phyloP scores from a whole-genome alignment of 53 echinoderm and acorn worm species.

The Echinometra lucunter region DNA sequence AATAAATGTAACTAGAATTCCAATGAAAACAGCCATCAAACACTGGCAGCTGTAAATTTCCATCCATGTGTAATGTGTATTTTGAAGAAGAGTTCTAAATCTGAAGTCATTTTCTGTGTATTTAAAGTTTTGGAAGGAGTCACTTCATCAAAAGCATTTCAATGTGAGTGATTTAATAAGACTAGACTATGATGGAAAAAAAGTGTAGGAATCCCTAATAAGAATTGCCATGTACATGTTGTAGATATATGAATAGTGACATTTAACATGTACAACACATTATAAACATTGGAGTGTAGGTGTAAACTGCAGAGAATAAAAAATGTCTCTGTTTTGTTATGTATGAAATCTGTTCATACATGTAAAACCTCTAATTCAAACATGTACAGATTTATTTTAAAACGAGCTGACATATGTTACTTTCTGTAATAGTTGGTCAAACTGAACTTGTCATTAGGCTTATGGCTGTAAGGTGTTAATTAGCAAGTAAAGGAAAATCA shows the following conservation, averaged over 20 bases:
- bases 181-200: too few species aligned
- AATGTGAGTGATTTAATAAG: too few species aligned
- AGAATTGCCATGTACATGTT: too few species aligned
- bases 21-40: not conserved
- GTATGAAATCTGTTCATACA: too few species aligned
- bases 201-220: too few species aligned
- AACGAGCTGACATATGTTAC: not conserved
- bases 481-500: not conserved
- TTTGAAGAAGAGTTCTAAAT: not conserved
- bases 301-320: too few species aligned
- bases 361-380: too few species aligned
- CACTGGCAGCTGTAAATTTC: not conserved
- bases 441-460: not conserved
- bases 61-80: not conserved
- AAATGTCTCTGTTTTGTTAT: too few species aligned
- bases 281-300: too few species aligned
- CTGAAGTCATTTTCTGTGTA: not conserved
- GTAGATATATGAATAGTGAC: too few species aligned
- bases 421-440: not conserved
- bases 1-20: not conserved
- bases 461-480: constrained; percentile 23
- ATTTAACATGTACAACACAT: too few species aligned
- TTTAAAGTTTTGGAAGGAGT: not conserved
- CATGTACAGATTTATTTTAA: too few species aligned
- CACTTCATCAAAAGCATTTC: not conserved